A percentile compares a stretch with the other conserved stretches of the same genome.
These are phyloP conservation scores for Larimichthys crocea DNA, from an alignment of 2,113 vertebrate genomes.

Conservation along the genomic window DNA sequence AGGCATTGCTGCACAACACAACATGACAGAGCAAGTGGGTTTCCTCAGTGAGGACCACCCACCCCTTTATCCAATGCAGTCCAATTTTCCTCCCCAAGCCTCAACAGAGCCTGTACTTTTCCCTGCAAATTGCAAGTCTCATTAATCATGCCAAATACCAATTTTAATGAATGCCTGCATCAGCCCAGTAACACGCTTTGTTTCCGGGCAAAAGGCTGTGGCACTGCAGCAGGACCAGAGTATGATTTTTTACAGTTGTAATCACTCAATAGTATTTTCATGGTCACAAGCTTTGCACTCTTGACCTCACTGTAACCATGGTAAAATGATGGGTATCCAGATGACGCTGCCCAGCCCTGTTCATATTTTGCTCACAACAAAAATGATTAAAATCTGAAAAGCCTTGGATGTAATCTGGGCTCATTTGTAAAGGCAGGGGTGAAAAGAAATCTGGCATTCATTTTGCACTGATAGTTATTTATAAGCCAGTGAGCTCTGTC, in stretches of 20 bases:
- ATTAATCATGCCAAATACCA: slow-evolving; percentile 83
- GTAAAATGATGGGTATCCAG: background rate
- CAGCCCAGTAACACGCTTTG: slow-evolving; percentile 53
- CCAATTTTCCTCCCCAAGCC: slow-evolving; percentile 55
- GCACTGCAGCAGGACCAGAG: slow-evolving; percentile 49
- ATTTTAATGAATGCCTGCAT: slow-evolving; percentile 80
- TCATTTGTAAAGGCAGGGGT: slow-evolving; percentile 15
- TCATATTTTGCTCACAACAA: slow-evolving; percentile 28
- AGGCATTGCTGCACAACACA: slow-evolving; percentile 51
- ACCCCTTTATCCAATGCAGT: slow-evolving; percentile 55
- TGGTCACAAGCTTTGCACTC: slow-evolving; percentile 29
- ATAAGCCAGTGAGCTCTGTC: background rate
- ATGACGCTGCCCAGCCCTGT: background rate
- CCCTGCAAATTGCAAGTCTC: slow-evolving; percentile 74
- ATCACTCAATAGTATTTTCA: slow-evolving; percentile 58
- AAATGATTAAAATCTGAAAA: slow-evolving; percentile 19
- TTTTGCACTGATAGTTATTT: slow-evolving; percentile 7
- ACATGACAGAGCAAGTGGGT: slow-evolving; percentile 58
- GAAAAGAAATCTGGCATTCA: slow-evolving; percentile 12
- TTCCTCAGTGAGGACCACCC: slow-evolving; percentile 70
- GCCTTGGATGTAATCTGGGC: background rate
- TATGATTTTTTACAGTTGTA: slow-evolving; percentile 59
- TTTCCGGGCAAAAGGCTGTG: slow-evolving; percentile 67
- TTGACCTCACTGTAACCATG: slow-evolving; percentile 23
- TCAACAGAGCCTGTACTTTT: slow-evolving; percentile 57